Base-by-base conservation (phyloP, 2,888 invertebrate genomes). In the Drosophila recens region DNA sequence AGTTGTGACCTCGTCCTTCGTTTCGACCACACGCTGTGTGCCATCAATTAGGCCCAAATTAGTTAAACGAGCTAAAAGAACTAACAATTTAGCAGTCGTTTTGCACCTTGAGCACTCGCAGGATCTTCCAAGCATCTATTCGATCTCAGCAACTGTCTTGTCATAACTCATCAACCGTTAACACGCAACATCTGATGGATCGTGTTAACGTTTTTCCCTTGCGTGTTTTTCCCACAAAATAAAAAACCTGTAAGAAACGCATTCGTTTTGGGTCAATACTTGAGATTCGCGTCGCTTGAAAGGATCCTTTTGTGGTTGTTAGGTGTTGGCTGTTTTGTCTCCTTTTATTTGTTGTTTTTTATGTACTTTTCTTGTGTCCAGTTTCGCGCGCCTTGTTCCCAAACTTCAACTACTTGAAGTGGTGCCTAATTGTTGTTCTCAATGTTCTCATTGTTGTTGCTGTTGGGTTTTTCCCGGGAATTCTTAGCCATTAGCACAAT, bases 401-500 rank as follows among this genome's bases (percentile, higher is more conserved):
- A 54, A 59, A 69, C 40, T 56, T 51, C 51, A 68, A 59, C 70
- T 67, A 77, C 77, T 71, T 68, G 53, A 66, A 57, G 54, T 33
- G 46, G 40, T 57, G 80, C 38, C 75, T 72, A 73, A 85, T 84
- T 82, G 87, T 85, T 87, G 67, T 74, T 68, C 46, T 62, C 15
- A 20, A 17, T 43, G 43, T 30, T 57, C 13, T 57, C 23, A 34
- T 8, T 42, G 8, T 33, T 30, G 43, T 30, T 57, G 20, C 46
- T 43, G 43, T 8, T 33, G 59, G 57, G 56, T 38, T 63, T 82
- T 90, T 90, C 82, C 57, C 40, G 17, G 63, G 90, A 90, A 90
- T 82, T 82, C 72, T 75, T 69, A 69, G 85, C 87, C 87, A 90
- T 90, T 90, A 90, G 88, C 80, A 89, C 89, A 87, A 87, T 87